phyloP scores from a whole-genome alignment of 2,113 vertebrate species.

The Boulengeromyrus knoepffleri region DNA sequence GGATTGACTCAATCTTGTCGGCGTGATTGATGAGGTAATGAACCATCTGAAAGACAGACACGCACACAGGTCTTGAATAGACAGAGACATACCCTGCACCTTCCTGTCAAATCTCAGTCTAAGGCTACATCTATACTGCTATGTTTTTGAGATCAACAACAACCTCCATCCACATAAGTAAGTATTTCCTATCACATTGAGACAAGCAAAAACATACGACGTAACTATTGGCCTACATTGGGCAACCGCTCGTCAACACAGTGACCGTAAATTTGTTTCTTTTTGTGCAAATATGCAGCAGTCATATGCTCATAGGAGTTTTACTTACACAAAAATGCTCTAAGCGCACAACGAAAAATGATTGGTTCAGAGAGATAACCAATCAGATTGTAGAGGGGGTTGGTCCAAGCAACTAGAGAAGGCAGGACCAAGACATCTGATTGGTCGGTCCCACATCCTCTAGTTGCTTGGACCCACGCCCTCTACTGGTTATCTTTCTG shows the following conservation, averaged over 20 bases:
- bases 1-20: conserved; percentile 97
- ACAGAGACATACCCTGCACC: background rate
- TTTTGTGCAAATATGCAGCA: background rate
- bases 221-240: background rate
- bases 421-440: background rate
- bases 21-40: conserved; percentile 91
- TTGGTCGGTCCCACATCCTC: background rate
- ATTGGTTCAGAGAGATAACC: background rate
- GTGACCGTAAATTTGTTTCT: background rate
- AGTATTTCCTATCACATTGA: background rate
- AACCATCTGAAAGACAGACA: conserved; percentile 74
- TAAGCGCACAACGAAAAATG: background rate
- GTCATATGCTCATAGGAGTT: background rate
- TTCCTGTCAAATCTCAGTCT: background rate
- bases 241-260: background rate
- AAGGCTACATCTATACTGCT: background rate
- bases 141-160: background rate
- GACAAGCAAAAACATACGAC: background rate
- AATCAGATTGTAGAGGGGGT: no score
- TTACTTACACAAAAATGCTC: background rate
- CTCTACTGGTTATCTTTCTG: no score
- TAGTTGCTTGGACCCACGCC: background rate
- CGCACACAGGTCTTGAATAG: background rate
- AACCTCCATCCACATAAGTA: background rate
- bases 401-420: no score